A percentile compares a stretch with the other conserved stretches of the same genome.
phyloP scores from a whole-genome alignment of 2,888 invertebrate species.

The Melanchra persicariae region DNA sequence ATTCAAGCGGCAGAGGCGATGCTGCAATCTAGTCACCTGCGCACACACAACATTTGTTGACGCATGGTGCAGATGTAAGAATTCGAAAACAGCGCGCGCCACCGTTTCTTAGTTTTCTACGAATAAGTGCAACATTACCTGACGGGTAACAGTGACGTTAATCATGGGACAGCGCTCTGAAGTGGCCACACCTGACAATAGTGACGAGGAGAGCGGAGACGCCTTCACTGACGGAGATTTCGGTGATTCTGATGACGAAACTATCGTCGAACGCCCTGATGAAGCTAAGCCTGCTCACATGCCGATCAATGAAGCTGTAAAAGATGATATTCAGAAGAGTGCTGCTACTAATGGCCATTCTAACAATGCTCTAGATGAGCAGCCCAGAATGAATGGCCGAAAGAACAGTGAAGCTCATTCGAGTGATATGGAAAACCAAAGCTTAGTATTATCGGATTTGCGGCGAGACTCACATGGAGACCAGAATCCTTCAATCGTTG shows the following conservation, averaged over 20 bases:
- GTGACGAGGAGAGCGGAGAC: constrained; percentile 86
- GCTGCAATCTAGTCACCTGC: constrained; percentile 68
- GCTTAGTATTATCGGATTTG: constrained; percentile 70
- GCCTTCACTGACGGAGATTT: constrained; percentile 88
- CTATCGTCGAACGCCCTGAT: constrained; percentile 73
- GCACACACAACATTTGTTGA: constrained; percentile 71
- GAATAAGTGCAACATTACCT: constrained; percentile 73
- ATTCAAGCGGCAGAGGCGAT: constrained; percentile 71
- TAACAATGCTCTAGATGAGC: constrained; percentile 63
- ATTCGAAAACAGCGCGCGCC: constrained; percentile 76
- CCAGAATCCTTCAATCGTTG: constrained; percentile 88
- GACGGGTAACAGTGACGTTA: constrained; percentile 67
- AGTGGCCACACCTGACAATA: constrained; percentile 83
- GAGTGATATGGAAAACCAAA: constrained; percentile 73
- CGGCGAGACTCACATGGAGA: constrained; percentile 84
- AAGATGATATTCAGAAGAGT: constrained; percentile 74
- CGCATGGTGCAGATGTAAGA: constrained; percentile 73
- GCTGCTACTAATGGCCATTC: constrained; percentile 66
- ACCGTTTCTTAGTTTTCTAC: constrained; percentile 74
- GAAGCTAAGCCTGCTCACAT: constrained; percentile 68
- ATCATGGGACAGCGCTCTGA: constrained; percentile 82
- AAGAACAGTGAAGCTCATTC: constrained; percentile 70
- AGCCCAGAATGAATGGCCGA: constrained; percentile 73
- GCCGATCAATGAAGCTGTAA: constrained; percentile 83
- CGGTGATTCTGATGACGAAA: constrained; percentile 84